phyloP scores from a whole-genome alignment of 2,113 vertebrate genomes.

The Xenus cinereus region DNA sequence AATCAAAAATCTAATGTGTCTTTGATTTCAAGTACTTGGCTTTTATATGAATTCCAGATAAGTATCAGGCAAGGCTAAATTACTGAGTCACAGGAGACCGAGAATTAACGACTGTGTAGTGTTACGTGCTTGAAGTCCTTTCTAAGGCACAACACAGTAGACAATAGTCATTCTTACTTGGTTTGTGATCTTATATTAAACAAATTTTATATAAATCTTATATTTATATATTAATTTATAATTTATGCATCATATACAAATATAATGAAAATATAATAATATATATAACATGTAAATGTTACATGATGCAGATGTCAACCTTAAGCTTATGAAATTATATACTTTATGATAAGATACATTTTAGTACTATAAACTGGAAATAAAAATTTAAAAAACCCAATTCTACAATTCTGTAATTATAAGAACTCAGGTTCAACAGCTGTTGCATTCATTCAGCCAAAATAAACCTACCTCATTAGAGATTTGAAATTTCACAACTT shows the following conservation, averaged over 20 bases:
- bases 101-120: neutral
- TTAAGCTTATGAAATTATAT: neutral
- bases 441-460: neutral
- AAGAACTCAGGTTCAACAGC: neutral
- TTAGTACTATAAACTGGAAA: neutral
- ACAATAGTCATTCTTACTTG: neutral
- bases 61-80: neutral
- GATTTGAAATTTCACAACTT: neutral
- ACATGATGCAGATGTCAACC: neutral
- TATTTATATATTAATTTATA: neutral
- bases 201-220: neutral
- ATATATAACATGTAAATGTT: neutral
- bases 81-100: neutral
- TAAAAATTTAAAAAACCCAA: neutral
- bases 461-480: neutral
- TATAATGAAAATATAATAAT: neutral
- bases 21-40: neutral
- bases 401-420: neutral
- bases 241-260: neutral
- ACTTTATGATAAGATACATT: neutral
- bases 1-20: neutral
- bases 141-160: neutral
- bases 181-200: neutral
- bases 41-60: neutral
- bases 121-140: neutral